Percentiles rank a stretch among this genome's conserved stretches.
These are phyloP conservation scores for Nixonia krombeini DNA, from an alignment of 1,140 invertebrate species.

Conservation along the genomic window DNA sequence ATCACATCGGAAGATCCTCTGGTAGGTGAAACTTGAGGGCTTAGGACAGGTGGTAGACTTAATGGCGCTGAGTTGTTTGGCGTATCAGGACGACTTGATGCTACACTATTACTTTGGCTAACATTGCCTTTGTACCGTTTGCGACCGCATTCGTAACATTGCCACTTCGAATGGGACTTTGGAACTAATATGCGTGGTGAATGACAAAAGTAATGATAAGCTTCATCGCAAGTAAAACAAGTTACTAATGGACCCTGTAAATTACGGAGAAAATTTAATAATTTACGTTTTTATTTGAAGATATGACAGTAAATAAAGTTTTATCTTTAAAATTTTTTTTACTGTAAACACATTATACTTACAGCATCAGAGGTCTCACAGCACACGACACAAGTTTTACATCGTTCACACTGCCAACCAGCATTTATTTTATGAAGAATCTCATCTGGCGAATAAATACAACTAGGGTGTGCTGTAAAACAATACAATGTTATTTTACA, in stretches of 20 bases:
- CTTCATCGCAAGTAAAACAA: slow-evolving; percentile 86
- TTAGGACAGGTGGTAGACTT: slow-evolving; percentile 62
- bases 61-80: slow-evolving; percentile 46
- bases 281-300: too few species aligned
- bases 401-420: slow-evolving; percentile 82
- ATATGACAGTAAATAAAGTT: too few species aligned
- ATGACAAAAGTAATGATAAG: slow-evolving; percentile 85
- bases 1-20: slow-evolving; percentile 55
- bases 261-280: slow-evolving; percentile 3
- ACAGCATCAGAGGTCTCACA: slow-evolving; percentile 80
- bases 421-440: slow-evolving; percentile 77
- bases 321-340: slow-evolving; percentile 12
- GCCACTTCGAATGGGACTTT: slow-evolving; percentile 61
- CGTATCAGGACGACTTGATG: slow-evolving; percentile 54
- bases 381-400: slow-evolving; percentile 80
- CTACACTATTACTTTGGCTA: slow-evolving; percentile 26
- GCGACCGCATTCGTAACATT: slow-evolving; percentile 60
- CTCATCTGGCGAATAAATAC: slow-evolving; percentile 76
- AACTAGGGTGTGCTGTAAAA: slow-evolving; percentile 76
- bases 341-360: slow-evolving; percentile 61
- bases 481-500: slow-evolving; percentile 10
- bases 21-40: slow-evolving; percentile 64
- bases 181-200: slow-evolving; percentile 71
- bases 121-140: slow-evolving; percentile 54
- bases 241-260: slow-evolving; percentile 75